Evolutionary conservation across 2,113 vertebrate genomes (phyloP).

Genomic region (Mystacornis crossleyi): DNA sequence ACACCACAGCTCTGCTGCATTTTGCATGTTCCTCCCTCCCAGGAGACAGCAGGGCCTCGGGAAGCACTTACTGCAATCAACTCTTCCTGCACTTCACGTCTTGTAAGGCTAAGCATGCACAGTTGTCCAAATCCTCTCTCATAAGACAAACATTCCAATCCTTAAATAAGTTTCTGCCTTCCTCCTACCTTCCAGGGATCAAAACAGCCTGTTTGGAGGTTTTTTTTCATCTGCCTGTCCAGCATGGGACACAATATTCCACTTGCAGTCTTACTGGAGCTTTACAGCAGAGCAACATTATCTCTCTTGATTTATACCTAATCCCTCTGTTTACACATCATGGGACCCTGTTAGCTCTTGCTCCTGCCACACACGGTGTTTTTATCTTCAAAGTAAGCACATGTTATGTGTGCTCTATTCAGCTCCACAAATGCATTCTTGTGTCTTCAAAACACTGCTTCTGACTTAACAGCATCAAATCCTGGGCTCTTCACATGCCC

Average conservation of each 20-base stretch:
- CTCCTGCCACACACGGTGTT: background rate
- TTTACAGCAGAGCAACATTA: slow-evolving; percentile 7
- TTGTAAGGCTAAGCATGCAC: background rate
- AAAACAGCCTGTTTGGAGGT: background rate
- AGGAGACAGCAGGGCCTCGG: background rate
- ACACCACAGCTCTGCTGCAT: rapidly evolving
- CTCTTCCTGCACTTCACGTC: background rate
- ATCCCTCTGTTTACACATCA: background rate
- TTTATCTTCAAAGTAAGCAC: background rate
- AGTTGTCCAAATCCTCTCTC: background rate
- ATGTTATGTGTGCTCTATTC: background rate
- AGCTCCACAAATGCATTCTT: background rate
- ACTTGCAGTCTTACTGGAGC: background rate
- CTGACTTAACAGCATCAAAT: background rate
- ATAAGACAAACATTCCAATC: background rate
- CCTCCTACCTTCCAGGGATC: background rate
- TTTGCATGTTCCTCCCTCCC: background rate
- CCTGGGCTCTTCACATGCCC: background rate
- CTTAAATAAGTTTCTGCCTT: background rate
- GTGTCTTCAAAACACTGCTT: background rate
- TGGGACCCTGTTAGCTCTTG: background rate
- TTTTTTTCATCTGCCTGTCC: background rate
- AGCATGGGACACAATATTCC: background rate
- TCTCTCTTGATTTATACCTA: slow-evolving; percentile 9
- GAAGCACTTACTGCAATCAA: background rate